phyloP scores from a whole-genome alignment of 1,140 invertebrate species.

The Lysiphlebus fabarum region DNA sequence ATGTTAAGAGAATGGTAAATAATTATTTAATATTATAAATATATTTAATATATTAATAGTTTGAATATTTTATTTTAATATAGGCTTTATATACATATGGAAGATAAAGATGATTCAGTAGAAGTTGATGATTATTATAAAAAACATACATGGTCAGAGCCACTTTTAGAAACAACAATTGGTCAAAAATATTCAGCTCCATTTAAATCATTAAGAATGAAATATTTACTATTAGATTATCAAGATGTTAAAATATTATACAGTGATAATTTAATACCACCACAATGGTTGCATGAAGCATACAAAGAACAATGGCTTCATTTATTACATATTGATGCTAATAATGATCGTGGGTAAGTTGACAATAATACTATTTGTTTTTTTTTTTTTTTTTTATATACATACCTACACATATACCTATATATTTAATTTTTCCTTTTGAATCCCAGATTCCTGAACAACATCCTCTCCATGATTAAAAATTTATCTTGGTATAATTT shows the following conservation, averaged over 20 bases:
- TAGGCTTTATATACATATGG: slow-evolving; percentile 45
- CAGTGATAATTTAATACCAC: slow-evolving; percentile 69
- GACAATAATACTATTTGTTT: not conserved
- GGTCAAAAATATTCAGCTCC: slow-evolving; percentile 60
- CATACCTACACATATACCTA: not conserved
- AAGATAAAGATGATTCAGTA: slow-evolving; percentile 38
- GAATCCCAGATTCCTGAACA: slow-evolving; percentile 29
- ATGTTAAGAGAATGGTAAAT: slow-evolving; percentile 67
- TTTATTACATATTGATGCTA: slow-evolving; percentile 68
- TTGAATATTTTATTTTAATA: slow-evolving; percentile 6
- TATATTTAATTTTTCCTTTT: slow-evolving; percentile 14
- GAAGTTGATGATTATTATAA: slow-evolving; percentile 53
- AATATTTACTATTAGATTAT: slow-evolving; percentile 69
- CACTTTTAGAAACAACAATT: slow-evolving; percentile 61
- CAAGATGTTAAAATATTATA: slow-evolving; percentile 68
- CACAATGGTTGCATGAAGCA: slow-evolving; percentile 64
- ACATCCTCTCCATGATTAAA: slow-evolving; percentile 26
- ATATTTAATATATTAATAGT: not conserved
- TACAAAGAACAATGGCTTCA: slow-evolving; percentile 70
- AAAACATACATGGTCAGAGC: slow-evolving; percentile 46
- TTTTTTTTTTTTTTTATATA: not conserved
- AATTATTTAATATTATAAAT: not conserved
- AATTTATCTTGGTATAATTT: slow-evolving; percentile 3
- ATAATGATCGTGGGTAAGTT: slow-evolving; percentile 65
- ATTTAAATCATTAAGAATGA: slow-evolving; percentile 66